Evolutionary conservation across 35 echinoderm and acorn worm genomes (phyloP).

Genomic region (Amphiura filiformis): DNA sequence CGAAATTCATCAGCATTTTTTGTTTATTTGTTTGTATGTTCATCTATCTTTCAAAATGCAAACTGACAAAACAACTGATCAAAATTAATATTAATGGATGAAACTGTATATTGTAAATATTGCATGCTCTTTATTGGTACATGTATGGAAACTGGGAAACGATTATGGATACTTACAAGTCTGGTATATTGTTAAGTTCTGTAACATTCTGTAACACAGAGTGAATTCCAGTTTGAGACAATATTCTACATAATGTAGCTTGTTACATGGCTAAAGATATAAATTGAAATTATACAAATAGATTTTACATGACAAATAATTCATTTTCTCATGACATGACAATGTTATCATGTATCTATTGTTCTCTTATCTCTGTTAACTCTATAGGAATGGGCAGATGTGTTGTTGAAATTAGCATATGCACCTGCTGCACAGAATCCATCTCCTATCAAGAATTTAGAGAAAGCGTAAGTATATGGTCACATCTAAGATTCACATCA

Average conservation of each 20-base stretch:
- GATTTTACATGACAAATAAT: neutral
- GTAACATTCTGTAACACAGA: no score
- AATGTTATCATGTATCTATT: neutral
- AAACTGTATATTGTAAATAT: no score
- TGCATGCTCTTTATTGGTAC: no score
- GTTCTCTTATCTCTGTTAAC: neutral
- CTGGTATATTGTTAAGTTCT: no score
- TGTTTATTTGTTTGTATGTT: no score
- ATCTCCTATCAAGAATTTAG: slow-evolving; percentile 30
- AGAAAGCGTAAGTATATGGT: slow-evolving; percentile 39
- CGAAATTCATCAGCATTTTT: no score
- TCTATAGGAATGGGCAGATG: slow-evolving; percentile 46
- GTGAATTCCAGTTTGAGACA: neutral
- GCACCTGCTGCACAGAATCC: slow-evolving; percentile 36
- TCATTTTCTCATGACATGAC: neutral
- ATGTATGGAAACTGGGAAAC: no score
- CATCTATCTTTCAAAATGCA: no score
- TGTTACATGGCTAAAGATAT: neutral
- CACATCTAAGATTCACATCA: neutral
- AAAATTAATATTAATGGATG: no score
- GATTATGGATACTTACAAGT: no score
- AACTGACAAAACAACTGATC: no score
- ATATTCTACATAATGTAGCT: neutral
- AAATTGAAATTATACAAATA: neutral
- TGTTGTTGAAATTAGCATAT: slow-evolving; percentile 35